A percentile compares a stretch with the other conserved stretches of the same genome.
phyloP scores from a whole-genome alignment of 2,797 vertebrate genomes.

The Coendou prehensilis region DNA sequence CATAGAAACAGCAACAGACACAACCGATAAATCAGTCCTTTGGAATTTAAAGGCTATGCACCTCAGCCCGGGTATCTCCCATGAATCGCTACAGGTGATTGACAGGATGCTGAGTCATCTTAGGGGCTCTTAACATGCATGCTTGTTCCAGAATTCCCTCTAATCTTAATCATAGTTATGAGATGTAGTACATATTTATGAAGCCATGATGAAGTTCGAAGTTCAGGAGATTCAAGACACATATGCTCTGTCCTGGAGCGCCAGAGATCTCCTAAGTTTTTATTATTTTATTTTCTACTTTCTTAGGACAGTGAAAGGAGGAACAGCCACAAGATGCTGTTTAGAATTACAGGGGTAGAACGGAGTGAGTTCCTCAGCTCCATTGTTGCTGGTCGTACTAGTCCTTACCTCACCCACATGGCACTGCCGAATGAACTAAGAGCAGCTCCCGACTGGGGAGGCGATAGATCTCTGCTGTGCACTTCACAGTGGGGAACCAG shows the following conservation, averaged over 20 bases:
- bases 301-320: neutral
- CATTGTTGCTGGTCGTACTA: neutral
- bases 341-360: neutral
- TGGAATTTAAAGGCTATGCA: neutral
- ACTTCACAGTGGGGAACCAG: no score
- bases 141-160: neutral
- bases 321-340: neutral
- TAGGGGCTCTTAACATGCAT: neutral
- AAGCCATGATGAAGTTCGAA: neutral
- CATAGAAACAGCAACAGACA: neutral
- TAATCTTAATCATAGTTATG: neutral
- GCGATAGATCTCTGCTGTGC: no score
- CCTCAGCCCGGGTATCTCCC: neutral
- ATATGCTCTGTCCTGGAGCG: neutral
- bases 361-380: neutral
- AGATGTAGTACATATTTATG: neutral
- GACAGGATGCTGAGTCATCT: neutral
- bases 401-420: neutral
- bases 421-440: neutral
- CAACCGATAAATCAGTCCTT: neutral
- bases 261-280: neutral
- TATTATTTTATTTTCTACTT: neutral
- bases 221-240: neutral
- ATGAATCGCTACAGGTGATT: neutral
- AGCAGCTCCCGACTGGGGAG: no score